Percentiles rank a stretch among this genome's conserved stretches.
These are phyloP conservation scores for Onychorhynchus coronatus DNA, from an alignment of 2,113 vertebrate genomes.

Conservation along the genomic window DNA sequence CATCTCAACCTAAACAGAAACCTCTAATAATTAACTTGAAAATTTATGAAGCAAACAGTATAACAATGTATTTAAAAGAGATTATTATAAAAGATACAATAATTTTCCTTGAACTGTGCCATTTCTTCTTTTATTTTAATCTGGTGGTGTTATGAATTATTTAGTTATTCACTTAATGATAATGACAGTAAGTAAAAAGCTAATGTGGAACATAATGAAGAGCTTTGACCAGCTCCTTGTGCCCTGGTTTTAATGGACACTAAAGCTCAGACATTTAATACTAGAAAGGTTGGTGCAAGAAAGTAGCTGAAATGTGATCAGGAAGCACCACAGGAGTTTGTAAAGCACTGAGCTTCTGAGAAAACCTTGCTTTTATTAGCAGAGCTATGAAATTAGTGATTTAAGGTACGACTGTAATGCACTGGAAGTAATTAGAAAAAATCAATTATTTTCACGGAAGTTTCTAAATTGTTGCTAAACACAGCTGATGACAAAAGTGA, in stretches of 20 bases:
- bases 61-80: background rate
- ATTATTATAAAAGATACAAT: background rate
- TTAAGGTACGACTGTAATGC: background rate
- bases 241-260: background rate
- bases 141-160: background rate
- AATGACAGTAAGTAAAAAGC: background rate
- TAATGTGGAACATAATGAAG: background rate
- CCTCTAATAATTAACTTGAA: background rate
- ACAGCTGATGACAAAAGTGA: background rate
- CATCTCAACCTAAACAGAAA: background rate
- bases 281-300: background rate
- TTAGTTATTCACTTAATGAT: background rate
- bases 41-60: background rate
- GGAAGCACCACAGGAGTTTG: background rate
- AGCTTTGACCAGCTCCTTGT: background rate
- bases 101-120: background rate
- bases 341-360: background rate
- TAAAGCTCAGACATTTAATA: background rate
- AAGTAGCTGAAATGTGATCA: background rate
- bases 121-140: background rate
- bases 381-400: background rate
- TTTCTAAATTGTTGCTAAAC: background rate
- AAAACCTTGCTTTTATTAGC: background rate
- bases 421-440: background rate
- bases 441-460: background rate